Conservation (phyloP, 2,113 vertebrate species). For the Terrapene triunguis region DNA sequence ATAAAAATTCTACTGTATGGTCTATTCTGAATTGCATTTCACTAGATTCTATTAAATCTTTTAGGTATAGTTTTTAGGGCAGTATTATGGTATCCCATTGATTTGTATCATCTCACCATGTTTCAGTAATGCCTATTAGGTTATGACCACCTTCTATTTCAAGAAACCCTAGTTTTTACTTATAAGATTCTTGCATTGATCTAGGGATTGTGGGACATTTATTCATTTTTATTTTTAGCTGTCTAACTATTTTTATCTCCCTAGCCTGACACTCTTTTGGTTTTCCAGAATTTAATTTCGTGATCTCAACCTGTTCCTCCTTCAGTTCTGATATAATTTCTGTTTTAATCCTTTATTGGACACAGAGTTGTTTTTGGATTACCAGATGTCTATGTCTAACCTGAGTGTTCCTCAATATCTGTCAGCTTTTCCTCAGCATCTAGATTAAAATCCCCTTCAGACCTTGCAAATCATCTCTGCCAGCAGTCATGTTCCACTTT, state of each 20-base stretch:
- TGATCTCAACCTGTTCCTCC: not conserved
- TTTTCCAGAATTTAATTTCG: rapidly evolving
- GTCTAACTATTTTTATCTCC: not conserved
- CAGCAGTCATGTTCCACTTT: not conserved
- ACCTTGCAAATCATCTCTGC: not conserved
- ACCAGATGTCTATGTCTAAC: not conserved
- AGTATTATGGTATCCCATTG: rapidly evolving
- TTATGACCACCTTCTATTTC: not conserved
- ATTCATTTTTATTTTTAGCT: not conserved
- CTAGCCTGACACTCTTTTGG: not conserved
- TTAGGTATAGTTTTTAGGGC: not conserved
- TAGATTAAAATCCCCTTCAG: not conserved
- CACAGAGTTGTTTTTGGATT: not conserved
- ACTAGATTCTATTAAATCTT: not conserved
- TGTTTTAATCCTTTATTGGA: not conserved
- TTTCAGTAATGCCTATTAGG: not conserved
- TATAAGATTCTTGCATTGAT: not conserved
- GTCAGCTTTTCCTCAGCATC: not conserved
- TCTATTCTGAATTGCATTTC: not conserved
- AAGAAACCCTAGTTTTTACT: not conserved
- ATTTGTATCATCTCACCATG: rapidly evolving
- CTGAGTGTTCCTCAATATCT: not conserved
- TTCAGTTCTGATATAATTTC: not conserved
- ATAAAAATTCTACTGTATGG: not conserved
- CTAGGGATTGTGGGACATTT: not conserved